A percentile compares a stretch with the other conserved stretches of the same genome.
Evolutionary conservation across 2,797 vertebrate genomes (phyloP).

Genomic region (Mormyrus proboscirostris): DNA sequence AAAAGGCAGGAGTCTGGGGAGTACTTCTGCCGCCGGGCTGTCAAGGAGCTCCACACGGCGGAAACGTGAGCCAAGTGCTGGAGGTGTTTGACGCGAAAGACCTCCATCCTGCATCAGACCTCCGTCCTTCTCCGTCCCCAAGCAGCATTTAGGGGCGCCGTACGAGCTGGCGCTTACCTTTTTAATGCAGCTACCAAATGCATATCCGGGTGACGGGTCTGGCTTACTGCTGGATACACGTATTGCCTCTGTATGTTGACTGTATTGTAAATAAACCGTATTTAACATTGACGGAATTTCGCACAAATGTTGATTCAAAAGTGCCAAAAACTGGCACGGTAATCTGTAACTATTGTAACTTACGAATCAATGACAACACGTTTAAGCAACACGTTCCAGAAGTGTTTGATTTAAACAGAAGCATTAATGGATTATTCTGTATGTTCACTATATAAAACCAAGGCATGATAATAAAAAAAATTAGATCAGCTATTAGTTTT

Average conservation of each 20-base stretch:
- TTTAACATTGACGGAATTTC: neutral
- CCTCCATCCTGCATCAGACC: neutral
- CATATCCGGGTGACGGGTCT: neutral
- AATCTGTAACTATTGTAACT: neutral
- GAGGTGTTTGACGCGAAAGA: conserved; percentile 16
- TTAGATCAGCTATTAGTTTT: neutral
- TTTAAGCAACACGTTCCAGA: neutral
- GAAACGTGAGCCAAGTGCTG: conserved; percentile 9
- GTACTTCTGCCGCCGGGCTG: neutral
- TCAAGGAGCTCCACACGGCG: neutral
- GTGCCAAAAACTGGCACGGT: neutral
- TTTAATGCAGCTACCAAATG: neutral
- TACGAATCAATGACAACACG: neutral
- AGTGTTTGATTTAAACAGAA: neutral
- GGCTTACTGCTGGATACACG: neutral
- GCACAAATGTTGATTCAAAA: neutral
- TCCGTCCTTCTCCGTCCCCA: neutral
- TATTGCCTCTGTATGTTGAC: neutral
- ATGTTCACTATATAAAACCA: neutral
- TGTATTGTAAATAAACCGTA: neutral
- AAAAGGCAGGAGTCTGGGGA: neutral
- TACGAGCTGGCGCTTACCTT: neutral
- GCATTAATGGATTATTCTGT: neutral
- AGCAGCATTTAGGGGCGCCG: neutral
- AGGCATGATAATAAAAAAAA: neutral